These are phyloP conservation scores for Triops longicaudatus DNA, from an alignment of 1,140 invertebrate species.

Conservation along the genomic window DNA sequence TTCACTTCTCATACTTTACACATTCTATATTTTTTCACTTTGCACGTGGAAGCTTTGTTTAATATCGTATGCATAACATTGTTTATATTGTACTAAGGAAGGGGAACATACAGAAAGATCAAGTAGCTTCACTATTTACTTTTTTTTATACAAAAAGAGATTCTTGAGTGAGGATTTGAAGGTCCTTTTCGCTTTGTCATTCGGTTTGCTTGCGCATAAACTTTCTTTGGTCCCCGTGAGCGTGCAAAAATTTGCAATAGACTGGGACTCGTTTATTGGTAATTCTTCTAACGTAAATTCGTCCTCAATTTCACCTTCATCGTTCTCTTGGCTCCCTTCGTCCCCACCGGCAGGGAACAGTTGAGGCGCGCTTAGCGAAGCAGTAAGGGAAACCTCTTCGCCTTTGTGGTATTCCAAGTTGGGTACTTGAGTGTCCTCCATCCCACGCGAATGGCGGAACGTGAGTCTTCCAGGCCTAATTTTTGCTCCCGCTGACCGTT, in stretches of 20 bases:
- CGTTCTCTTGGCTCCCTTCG: not conserved
- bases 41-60: not conserved
- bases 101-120: not conserved
- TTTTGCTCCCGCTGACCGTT: not conserved
- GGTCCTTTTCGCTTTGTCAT: not conserved
- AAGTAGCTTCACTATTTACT: not conserved
- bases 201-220: not conserved
- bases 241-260: not conserved
- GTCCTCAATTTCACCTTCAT: not conserved
- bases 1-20: too few relatives aligned
- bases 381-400: not conserved
- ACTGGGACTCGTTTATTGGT: not conserved
- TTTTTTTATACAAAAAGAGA: not conserved
- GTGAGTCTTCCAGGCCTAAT: conserved; percentile 6
- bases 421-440: not conserved
- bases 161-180: not conserved
- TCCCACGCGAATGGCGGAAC: conserved; percentile 5
- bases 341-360: not conserved
- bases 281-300: not conserved
- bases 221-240: not conserved
- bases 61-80: not conserved
- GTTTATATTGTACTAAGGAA: not conserved
- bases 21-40: too few relatives aligned
- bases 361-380: not conserved
- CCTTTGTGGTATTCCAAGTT: not conserved